Percentiles rank a stretch among this genome's conserved stretches.
Conservation (phyloP, 2,888 invertebrate genomes). For the Limulus polyphemus region DNA sequence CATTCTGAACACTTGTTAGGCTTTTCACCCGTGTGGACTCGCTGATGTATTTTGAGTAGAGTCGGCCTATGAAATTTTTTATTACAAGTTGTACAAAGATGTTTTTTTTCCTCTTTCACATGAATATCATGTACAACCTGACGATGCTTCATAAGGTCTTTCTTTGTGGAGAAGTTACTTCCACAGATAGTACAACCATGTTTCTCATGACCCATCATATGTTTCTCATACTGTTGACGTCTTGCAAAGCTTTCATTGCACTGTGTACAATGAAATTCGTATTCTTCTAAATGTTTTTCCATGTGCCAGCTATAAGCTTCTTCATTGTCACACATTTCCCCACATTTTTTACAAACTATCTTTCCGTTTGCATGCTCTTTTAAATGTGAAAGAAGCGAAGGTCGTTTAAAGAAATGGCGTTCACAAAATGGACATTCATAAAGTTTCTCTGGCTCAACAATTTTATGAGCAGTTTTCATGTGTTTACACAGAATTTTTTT, state of each 20-base stretch:
- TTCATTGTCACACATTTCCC: constrained; percentile 28
- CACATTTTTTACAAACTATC: constrained; percentile 31
- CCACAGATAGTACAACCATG: constrained; percentile 29
- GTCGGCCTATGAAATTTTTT: constrained; percentile 28
- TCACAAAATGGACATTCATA: constrained; percentile 30
- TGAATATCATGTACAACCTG: constrained; percentile 27
- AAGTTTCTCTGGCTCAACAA: constrained; percentile 25
- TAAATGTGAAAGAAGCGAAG: constrained; percentile 29
- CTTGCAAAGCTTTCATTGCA: constrained; percentile 31
- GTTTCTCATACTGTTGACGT: constrained; percentile 32
- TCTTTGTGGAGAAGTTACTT: constrained; percentile 30
- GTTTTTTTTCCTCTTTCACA: constrained; percentile 24
- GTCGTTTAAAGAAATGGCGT: constrained; percentile 29
- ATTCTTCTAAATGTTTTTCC: constrained; percentile 27
- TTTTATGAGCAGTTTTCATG: constrained; percentile 28
- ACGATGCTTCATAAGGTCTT: constrained; percentile 27
- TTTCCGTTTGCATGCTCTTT: constrained; percentile 29
- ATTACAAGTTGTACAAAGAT: constrained; percentile 29
- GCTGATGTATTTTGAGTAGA: constrained; percentile 26
- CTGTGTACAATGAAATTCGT: constrained; percentile 29
- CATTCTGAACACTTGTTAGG: constrained; percentile 31
- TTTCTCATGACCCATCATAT: constrained; percentile 30
- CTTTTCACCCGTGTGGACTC: constrained; percentile 30
- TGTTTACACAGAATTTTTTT: constrained; percentile 29
- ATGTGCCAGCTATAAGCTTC: constrained; percentile 27